Base-by-base conservation (phyloP, 2,113 vertebrate species). In the Heterotilapia buettikoferi region DNA sequence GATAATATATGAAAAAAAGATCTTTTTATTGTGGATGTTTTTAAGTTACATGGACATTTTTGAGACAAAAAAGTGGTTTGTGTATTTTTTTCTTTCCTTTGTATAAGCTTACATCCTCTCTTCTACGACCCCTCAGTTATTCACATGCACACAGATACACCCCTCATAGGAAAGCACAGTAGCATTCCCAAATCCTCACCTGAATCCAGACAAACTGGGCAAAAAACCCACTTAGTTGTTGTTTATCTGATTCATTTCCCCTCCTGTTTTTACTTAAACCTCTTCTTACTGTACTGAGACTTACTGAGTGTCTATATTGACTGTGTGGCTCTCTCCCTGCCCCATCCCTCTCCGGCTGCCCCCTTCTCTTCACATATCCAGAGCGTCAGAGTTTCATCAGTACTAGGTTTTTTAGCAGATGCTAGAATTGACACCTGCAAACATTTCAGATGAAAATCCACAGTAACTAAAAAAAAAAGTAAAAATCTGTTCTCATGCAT, bases 11-110 rank as follows among this genome's bases (percentile, higher is more conserved):
- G 83, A 88, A 31, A 84, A 53, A 86, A 71, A 57, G 57, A 90
- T 91, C 92, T 95, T 95, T 94, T 94, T 95, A 96, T 93, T 61
- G 94, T 95, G 89, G 91, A 92, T 94, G 94, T 95, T 94, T 95
- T 93, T 93, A 89, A 94, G 91, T 96, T 93, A 88, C 90, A 86
- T 85, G 92, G 83, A 93, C 91, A 90, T 92, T 93, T 95, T 94
- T 83, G 16, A n/a, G 80, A 87, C 87, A 88, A 85, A 68, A 68
- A 93, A 86, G 88, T 94, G 89, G 92, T 94, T 94, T 93, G 88
- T 92, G 94, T 87, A 91, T 92, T 95, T 94, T 93, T 92, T 92
- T 93, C 92, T 93, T 91, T 92, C 89, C 94, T 94, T 96, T 93
- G 87, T 95, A 94, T 83, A 80, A 90, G 78, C 86, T 82, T 73